Evolutionary conservation across 2,797 vertebrate species (phyloP).

Genomic region (Heteromormyrus szaboi): DNA sequence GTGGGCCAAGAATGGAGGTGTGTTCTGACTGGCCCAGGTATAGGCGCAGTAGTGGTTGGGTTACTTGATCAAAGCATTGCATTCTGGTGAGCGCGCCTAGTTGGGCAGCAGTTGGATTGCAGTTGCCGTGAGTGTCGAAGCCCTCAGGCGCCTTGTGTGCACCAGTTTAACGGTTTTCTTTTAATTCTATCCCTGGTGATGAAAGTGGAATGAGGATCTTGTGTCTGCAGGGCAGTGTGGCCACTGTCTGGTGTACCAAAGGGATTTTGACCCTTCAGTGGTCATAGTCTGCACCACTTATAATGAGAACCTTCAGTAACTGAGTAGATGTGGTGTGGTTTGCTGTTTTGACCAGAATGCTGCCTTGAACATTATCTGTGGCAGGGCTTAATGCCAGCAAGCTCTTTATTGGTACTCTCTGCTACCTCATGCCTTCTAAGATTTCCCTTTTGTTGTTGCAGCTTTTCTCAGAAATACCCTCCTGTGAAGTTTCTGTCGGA

Average conservation of each 20-base stretch:
- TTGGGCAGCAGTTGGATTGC: not conserved
- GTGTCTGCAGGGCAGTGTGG: not conserved
- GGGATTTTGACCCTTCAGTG: not conserved
- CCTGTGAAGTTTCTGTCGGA: conserved; percentile 97
- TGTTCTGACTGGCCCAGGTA: not conserved
- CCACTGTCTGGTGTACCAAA: not conserved
- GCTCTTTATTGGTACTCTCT: not conserved
- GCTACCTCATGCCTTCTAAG: not conserved
- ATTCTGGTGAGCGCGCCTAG: not conserved
- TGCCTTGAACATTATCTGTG: not conserved
- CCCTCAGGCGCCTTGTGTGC: not conserved
- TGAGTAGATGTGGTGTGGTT: not conserved
- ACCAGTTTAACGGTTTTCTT: not conserved
- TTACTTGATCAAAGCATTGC: not conserved
- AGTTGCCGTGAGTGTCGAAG: not conserved
- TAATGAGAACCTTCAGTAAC: not conserved
- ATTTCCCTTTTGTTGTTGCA: conserved; percentile 43
- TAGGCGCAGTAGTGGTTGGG: not conserved
- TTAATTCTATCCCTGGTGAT: not conserved
- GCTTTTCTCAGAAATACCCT: conserved; percentile 94
- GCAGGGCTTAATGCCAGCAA: not conserved
- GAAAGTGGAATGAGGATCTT: not conserved
- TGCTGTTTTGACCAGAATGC: not conserved
- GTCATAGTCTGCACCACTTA: not conserved
- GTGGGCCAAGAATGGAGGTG: not conserved